Percentiles rank a stretch among this genome's conserved stretches.
These are phyloP conservation scores for Brachyptera putata DNA, from an alignment of 2,888 invertebrate genomes.

Conservation along the genomic window DNA sequence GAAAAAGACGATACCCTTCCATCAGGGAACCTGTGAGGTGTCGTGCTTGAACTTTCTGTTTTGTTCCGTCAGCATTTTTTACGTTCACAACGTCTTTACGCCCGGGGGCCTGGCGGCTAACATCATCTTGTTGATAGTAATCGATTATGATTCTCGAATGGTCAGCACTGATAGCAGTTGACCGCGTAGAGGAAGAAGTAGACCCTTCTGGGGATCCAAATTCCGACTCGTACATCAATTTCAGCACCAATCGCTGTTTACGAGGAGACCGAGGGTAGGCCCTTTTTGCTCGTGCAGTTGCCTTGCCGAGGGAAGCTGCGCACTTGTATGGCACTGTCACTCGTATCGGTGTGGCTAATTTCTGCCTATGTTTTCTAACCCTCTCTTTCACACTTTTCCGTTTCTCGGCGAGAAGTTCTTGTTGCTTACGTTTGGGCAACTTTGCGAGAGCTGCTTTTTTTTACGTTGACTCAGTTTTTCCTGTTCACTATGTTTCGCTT, in stretches of 20 bases:
- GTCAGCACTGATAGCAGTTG: not conserved
- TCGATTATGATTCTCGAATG: not conserved
- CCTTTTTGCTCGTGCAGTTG: not conserved
- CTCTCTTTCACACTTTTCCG: not conserved
- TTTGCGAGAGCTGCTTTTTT: not conserved
- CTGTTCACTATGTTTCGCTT: not conserved
- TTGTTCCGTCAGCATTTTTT: constrained; percentile 2
- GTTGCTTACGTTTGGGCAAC: not conserved
- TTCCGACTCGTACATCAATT: not conserved
- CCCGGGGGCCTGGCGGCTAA: constrained; percentile 24
- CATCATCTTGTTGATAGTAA: constrained; percentile 10
- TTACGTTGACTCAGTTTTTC: not conserved
- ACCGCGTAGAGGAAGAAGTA: not conserved
- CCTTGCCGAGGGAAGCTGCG: not conserved
- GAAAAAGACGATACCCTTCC: not conserved
- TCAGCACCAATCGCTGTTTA: not conserved
- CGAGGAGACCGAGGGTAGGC: constrained; percentile 1
- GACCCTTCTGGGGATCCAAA: not conserved
- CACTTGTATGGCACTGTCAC: not conserved
- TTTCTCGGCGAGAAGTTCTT: not conserved
- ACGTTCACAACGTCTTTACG: constrained; percentile 19
- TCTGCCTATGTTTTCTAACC: not conserved
- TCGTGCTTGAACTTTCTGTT: constrained; percentile 18
- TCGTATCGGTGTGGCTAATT: not conserved
- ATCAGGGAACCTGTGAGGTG: constrained; percentile 10